Conservation (phyloP, 2,797 vertebrate genomes). For the Harpagifer antarcticus region DNA sequence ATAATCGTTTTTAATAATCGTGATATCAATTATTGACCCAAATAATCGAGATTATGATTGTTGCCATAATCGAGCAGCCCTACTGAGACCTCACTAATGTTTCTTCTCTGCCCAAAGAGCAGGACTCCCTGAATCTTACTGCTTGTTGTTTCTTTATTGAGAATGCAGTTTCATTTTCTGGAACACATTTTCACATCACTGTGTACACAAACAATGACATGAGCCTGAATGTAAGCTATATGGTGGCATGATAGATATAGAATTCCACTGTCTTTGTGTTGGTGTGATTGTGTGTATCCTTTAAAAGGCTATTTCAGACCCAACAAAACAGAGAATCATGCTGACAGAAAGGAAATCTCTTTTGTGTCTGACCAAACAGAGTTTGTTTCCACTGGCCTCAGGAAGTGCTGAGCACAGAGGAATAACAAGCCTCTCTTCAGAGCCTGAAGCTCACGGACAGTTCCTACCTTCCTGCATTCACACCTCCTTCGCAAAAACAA, state of each 20-base stretch:
- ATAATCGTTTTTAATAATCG: no score
- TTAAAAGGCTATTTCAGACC: conserved; percentile 55
- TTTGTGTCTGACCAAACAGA: conserved; percentile 63
- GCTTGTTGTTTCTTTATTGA: conserved; percentile 57
- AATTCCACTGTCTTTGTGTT: conserved; percentile 36
- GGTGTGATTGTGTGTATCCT: background rate
- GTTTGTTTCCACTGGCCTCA: conserved; percentile 59
- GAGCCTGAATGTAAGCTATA: conserved; percentile 33
- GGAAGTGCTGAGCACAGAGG: conserved; percentile 66
- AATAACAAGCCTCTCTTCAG: conserved; percentile 33
- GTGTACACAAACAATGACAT: conserved; percentile 47
- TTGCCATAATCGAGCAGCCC: no score
- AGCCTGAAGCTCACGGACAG: conserved; percentile 43
- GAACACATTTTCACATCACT: conserved; percentile 46
- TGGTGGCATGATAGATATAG: conserved; percentile 50
- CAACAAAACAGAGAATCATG: conserved; percentile 57
- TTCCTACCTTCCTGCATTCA: conserved; percentile 60
- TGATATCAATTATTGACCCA: no score
- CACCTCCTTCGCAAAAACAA: conserved; percentile 48
- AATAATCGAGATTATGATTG: no score
- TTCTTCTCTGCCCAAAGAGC: conserved; percentile 35
- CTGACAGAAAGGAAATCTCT: conserved; percentile 64
- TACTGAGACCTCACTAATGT: conserved; percentile 33
- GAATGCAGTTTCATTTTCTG: conserved; percentile 55
- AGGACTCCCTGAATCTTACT: conserved; percentile 26